Evolutionary conservation across 2,113 vertebrate species (phyloP).

Genomic region (Gymnogyps californianus): DNA sequence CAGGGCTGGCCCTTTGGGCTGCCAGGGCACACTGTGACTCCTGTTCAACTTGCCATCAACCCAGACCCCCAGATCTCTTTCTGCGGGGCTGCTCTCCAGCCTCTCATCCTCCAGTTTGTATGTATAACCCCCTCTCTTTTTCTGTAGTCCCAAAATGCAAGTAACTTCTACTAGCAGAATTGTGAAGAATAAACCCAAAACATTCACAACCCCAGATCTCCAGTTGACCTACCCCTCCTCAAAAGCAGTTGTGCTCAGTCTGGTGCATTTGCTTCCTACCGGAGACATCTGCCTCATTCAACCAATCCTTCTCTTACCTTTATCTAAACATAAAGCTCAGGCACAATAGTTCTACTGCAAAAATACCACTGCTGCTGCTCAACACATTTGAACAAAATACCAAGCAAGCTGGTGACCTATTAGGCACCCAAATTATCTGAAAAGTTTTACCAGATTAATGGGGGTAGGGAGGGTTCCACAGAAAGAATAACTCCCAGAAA

Average conservation of each 20-base stretch:
- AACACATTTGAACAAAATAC: background rate
- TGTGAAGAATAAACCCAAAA: background rate
- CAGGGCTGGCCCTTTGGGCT: background rate
- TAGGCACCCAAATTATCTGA: background rate
- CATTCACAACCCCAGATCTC: background rate
- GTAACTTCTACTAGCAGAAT: background rate
- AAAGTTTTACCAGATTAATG: background rate
- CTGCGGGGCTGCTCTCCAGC: rapidly evolving
- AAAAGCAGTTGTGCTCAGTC: background rate
- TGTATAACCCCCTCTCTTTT: background rate
- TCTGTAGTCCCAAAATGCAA: background rate
- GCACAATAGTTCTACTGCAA: background rate
- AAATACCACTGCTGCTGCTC: background rate
- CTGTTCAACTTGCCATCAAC: background rate
- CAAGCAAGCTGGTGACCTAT: background rate
- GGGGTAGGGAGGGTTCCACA: background rate
- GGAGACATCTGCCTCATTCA: background rate
- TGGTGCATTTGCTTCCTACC: background rate
- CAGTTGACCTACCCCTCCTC: background rate
- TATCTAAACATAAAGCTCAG: background rate
- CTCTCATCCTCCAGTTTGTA: rapidly evolving
- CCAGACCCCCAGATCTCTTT: background rate
- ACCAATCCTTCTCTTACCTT: background rate
- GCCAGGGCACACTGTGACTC: background rate
- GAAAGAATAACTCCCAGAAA: background rate